phyloP scores from a whole-genome alignment of 2,888 invertebrate genomes.

The Drosophila parthenogenetica region DNA sequence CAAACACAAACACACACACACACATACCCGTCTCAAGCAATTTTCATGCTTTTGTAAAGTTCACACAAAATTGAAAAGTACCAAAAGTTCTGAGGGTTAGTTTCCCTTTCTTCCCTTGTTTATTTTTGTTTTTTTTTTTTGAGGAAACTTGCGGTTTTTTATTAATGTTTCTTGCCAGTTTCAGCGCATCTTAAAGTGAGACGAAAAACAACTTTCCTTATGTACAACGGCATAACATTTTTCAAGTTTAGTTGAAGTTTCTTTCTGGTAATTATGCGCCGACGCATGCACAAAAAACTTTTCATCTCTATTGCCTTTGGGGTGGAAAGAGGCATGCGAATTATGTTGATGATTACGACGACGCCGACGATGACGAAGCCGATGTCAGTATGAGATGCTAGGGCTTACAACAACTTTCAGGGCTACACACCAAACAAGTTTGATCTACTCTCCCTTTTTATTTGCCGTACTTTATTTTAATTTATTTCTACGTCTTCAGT shows the following conservation, averaged over 20 bases:
- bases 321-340: constrained; percentile 67
- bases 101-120: constrained; percentile 14
- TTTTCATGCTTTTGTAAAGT: constrained; percentile 38
- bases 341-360: constrained; percentile 50
- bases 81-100: constrained; percentile 72
- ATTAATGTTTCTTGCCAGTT: constrained; percentile 37
- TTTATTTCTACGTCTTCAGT: not conserved
- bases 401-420: constrained; percentile 34
- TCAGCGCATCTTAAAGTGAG: constrained; percentile 40
- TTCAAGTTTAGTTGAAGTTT: constrained; percentile 71
- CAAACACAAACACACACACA: not conserved
- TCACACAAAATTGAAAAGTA: constrained; percentile 70
- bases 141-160: constrained; percentile 45
- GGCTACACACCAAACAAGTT: constrained; percentile 19
- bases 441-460: constrained; percentile 37
- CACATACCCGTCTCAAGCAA: constrained; percentile 10
- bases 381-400: constrained; percentile 10
- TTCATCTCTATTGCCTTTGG: constrained; percentile 32
- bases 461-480: not conserved
- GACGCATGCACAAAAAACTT: constrained; percentile 72
- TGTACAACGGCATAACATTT: constrained; percentile 44
- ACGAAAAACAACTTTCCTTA: constrained; percentile 32
- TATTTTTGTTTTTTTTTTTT: constrained; percentile 2
- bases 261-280: constrained; percentile 70
- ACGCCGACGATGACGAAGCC: constrained; percentile 1